Conservation (phyloP, 2,888 invertebrate species). For the Drosophila nigritarsus region DNA sequence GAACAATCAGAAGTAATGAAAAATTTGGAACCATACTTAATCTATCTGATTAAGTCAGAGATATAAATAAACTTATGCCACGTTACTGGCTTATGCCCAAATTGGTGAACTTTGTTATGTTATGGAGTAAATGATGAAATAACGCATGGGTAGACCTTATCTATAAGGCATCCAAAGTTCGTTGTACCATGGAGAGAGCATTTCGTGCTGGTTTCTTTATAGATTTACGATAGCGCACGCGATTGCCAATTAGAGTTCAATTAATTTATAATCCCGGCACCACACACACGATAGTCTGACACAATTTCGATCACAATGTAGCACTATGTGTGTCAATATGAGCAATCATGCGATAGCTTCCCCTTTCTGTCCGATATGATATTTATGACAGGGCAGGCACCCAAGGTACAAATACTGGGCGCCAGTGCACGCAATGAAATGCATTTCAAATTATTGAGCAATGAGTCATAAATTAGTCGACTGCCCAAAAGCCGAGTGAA, state of each 20-base stretch:
- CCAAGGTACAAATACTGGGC: slow-evolving; percentile 32
- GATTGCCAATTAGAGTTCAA: slow-evolving; percentile 77
- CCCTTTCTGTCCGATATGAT: slow-evolving; percentile 50
- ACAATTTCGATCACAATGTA: slow-evolving; percentile 59
- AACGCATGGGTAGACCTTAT: slow-evolving; percentile 6
- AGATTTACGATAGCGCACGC: slow-evolving; percentile 67
- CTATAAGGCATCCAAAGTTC: slow-evolving; percentile 17
- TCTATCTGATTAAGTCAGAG: not conserved
- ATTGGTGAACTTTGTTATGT: not conserved
- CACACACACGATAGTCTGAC: slow-evolving; percentile 58
- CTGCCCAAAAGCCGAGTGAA: slow-evolving; percentile 19
- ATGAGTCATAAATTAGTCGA: slow-evolving; percentile 44
- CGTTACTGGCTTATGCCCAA: no score
- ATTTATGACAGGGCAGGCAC: slow-evolving; percentile 48
- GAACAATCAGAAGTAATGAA: not conserved
- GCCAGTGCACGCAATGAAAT: slow-evolving; percentile 32
- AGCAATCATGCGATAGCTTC: slow-evolving; percentile 55
- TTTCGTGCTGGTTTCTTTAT: slow-evolving; percentile 27
- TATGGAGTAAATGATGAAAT: not conserved
- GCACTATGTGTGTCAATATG: slow-evolving; percentile 29
- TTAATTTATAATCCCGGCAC: slow-evolving; percentile 74
- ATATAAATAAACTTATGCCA: not conserved
- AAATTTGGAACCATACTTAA: not conserved
- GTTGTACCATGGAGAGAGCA: slow-evolving; percentile 13
- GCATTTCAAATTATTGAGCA: slow-evolving; percentile 23